Percentiles rank a stretch among this genome's conserved stretches.
These are phyloP conservation scores for Orchesellides sinensis DNA, from an alignment of 2,888 invertebrate genomes.

Conservation along the genomic window DNA sequence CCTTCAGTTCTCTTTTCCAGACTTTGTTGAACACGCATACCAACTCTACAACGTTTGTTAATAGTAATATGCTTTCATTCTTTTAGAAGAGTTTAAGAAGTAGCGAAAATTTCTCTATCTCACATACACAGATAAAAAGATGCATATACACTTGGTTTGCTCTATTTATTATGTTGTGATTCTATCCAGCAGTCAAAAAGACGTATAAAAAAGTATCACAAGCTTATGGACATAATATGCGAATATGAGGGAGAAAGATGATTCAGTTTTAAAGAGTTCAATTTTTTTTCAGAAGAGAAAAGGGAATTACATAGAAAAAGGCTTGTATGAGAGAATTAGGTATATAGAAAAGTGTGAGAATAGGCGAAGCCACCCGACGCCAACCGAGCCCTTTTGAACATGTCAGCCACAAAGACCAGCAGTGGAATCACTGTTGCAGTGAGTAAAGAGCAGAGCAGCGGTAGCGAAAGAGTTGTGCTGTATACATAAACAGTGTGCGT, in stretches of 20 bases:
- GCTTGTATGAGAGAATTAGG: neutral
- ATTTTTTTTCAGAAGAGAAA: neutral
- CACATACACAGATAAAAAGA: too few species aligned
- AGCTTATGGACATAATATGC: conserved; percentile 13
- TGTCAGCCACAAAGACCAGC: neutral
- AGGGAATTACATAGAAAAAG: conserved; percentile 21
- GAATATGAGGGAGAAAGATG: conserved; percentile 18
- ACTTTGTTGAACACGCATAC: too few species aligned
- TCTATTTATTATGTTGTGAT: too few species aligned
- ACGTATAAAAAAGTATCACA: too few species aligned
- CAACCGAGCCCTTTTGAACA: conserved; percentile 35
- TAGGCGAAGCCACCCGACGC: conserved; percentile 24
- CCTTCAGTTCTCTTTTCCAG: too few species aligned
- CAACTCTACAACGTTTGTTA: too few species aligned
- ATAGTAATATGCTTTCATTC: too few species aligned
- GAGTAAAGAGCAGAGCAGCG: neutral
- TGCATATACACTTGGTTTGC: too few species aligned
- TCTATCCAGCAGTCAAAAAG: too few species aligned
- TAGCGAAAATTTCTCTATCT: too few species aligned
- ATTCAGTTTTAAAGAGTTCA: conserved; percentile 20
- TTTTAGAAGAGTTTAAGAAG: too few species aligned
- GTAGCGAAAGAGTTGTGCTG: neutral
- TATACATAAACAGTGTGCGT: neutral
- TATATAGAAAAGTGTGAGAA: neutral
- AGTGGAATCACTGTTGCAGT: neutral